Evolutionary conservation across 2,888 invertebrate species (phyloP).

Genomic region (Chalcis sispes): DNA sequence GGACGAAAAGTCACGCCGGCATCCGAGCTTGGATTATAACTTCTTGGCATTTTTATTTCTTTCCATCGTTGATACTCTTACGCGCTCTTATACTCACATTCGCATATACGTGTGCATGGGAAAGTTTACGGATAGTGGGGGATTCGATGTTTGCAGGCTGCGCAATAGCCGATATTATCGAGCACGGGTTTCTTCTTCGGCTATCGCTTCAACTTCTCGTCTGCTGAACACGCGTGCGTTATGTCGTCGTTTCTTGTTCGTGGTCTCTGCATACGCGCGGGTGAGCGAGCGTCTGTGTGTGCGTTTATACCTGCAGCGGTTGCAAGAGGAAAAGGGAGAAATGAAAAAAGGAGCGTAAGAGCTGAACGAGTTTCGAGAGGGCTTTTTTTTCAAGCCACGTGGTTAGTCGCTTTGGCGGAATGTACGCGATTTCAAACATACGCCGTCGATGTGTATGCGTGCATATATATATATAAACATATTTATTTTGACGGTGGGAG

Average conservation of each 20-base stretch:
- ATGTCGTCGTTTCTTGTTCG: too few relatives aligned
- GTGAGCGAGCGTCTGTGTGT: constrained; percentile 2
- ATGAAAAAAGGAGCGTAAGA: too few relatives aligned
- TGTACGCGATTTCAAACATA: too few relatives aligned
- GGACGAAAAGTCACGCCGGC: too few relatives aligned
- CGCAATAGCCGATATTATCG: constrained; percentile 40
- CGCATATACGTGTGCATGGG: too few relatives aligned
- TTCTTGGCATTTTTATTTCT: constrained; percentile 29
- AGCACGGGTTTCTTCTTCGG: too few relatives aligned
- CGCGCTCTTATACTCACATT: not conserved
- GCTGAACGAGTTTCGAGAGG: not conserved
- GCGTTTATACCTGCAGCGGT: too few relatives aligned
- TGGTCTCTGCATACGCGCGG: not conserved
- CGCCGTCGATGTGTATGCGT: not conserved
- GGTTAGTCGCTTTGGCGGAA: not conserved
- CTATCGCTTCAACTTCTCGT: too few relatives aligned
- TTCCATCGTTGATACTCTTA: not conserved
- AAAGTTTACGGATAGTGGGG: not conserved
- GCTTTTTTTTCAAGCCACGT: constrained; percentile 29
- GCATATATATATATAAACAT: too few relatives aligned
- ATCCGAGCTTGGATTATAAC: constrained; percentile 45
- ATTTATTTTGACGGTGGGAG: too few relatives aligned
- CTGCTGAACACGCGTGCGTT: too few relatives aligned
- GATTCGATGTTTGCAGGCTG: constrained; percentile 36
- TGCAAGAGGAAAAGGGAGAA: too few relatives aligned